Evolutionary conservation across 2,113 vertebrate species (phyloP), one percentile per base, ranked within the genome.

Genomic region (Pelodiscus sinensis): DNA sequence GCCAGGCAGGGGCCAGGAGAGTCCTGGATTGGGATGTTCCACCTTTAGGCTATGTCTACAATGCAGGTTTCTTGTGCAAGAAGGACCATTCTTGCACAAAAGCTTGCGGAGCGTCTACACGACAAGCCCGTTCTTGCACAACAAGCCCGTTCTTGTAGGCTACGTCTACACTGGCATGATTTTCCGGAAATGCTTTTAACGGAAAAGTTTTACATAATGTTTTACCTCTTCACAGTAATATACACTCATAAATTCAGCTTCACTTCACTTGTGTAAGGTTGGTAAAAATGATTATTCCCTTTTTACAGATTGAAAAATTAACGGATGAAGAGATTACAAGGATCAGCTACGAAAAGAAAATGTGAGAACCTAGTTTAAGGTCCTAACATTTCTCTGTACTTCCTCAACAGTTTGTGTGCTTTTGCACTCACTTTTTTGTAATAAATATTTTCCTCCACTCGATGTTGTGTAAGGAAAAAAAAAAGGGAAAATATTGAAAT

Each of bases 201-300:
- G 44, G 44, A 44, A 44, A 44, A 44, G 44, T 44, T 44, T 44
- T 79, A 51, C 11, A 5, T 24, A 85, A 10, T 8, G 1, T 1
- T 62, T 27, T 57, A 35, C 18, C 4, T 91, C 44, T 3, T 87
- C 85, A 52, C 68, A 57, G 1, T 54, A 85, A 44, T 44, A 62
- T 90, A 3, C 8, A 73, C 82, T 73, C 18, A 4, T 24, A 84
- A 4, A 7, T 5, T 65, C 0, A 25, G 51, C 0, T 2, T 27
- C 54, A 54, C 55, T 79, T 75, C 65, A 87, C 8, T 0, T 3
- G 82, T 14, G 3, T 1, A 35, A 2, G 0, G 68, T 18, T 38
- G 44, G 21, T 38, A 75, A 62, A 6, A 90, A 75, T 56, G 35
- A 50, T 5, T 50, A 52, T 1, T 81, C 1, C 9, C 58, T 1